phyloP scores from a whole-genome alignment of 2,113 vertebrate species.

The Empidonax traillii region DNA sequence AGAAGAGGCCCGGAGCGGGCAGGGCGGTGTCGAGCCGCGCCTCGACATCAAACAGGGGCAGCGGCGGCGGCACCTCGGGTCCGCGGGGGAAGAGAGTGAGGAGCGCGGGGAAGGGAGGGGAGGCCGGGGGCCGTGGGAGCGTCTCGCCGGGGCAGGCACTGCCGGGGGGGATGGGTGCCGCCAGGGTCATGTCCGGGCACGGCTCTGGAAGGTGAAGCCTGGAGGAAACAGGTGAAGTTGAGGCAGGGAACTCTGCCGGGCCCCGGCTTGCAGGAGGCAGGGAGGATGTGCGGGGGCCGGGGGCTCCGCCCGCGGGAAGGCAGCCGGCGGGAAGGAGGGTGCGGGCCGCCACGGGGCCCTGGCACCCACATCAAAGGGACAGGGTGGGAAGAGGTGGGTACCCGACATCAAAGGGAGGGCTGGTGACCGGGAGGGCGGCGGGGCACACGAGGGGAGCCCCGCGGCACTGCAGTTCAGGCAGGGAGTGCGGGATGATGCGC shows the following conservation, averaged over 20 bases:
- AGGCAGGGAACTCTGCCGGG: background rate
- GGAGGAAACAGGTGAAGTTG: background rate
- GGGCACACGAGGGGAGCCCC: background rate
- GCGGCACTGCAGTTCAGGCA: background rate
- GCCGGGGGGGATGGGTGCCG: background rate
- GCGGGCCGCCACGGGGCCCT: background rate
- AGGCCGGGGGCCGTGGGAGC: conserved; percentile 4
- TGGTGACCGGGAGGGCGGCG: background rate
- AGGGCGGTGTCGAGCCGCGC: background rate
- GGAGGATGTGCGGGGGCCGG: background rate
- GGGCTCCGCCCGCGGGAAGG: background rate
- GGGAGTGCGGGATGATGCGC: background rate
- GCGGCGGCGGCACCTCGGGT: background rate
- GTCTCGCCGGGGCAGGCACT: background rate
- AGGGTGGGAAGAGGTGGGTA: background rate
- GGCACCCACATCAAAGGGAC: conserved; percentile 31
- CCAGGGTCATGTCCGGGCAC: background rate
- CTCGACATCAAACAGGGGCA: background rate
- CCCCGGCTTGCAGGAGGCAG: background rate
- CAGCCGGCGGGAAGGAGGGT: background rate
- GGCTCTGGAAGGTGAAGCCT: conserved; percentile 4
- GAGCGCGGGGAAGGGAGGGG: background rate
- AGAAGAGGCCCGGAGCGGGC: background rate
- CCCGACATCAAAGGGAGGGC: background rate
- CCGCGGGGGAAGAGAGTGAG: background rate